These are phyloP conservation scores for Drosophila sechellia DNA, from an alignment of 1,140 invertebrate species.

Conservation along the genomic window DNA sequence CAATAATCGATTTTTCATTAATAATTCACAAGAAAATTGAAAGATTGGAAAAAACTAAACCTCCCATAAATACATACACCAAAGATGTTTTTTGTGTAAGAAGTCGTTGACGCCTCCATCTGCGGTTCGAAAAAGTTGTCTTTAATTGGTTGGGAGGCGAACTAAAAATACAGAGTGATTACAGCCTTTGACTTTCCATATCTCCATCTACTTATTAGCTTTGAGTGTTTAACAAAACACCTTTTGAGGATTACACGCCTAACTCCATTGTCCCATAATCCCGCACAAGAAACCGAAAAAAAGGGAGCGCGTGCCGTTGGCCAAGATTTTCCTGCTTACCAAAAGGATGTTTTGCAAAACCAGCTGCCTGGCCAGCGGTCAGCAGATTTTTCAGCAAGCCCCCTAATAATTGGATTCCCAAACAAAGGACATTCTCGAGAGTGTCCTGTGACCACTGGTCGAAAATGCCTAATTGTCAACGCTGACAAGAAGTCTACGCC, in stretches of 20 bases:
- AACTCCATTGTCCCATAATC: slow-evolving; percentile 22
- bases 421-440: slow-evolving; percentile 29
- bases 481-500: slow-evolving; percentile 73
- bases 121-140: too few relatives aligned
- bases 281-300: slow-evolving; percentile 45
- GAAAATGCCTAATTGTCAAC: slow-evolving; percentile 70
- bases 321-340: slow-evolving; percentile 12
- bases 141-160: slow-evolving; percentile 16
- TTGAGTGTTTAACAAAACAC: slow-evolving; percentile 47
- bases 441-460: slow-evolving; percentile 25
- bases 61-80: slow-evolving; percentile 33
- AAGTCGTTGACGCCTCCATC: slow-evolving; percentile 36
- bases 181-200: slow-evolving; percentile 10
- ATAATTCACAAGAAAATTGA: slow-evolving; percentile 76
- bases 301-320: slow-evolving; percentile 64
- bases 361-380: slow-evolving; percentile 58
- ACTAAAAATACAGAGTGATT: neutral
- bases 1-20: slow-evolving; percentile 76
- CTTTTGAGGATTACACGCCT: slow-evolving; percentile 40
- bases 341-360: slow-evolving; percentile 9
- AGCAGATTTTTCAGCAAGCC: slow-evolving; percentile 52
- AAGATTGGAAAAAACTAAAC: slow-evolving; percentile 45
- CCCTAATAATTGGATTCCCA: slow-evolving; percentile 72
- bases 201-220: slow-evolving; percentile 55
- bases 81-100: slow-evolving; percentile 8